Conservation (phyloP, 2,797 vertebrate species). For the Sebastolobus alascanus region DNA sequence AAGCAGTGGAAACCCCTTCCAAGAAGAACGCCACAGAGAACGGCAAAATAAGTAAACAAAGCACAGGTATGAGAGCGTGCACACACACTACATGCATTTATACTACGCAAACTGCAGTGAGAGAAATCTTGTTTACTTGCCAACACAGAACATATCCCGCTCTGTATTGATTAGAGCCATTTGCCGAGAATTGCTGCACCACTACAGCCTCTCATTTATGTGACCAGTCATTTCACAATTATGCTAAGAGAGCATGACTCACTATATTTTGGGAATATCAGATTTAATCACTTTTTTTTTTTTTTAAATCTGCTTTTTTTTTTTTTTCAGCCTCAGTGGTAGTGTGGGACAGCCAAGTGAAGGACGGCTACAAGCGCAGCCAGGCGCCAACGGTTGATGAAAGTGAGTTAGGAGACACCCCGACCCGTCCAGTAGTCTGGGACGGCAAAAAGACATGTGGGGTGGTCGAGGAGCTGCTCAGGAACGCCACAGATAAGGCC, state of each 20-base stretch:
- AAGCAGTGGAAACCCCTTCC: slow-evolving; percentile 41
- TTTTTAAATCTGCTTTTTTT: not conserved
- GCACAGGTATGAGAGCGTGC: slow-evolving; percentile 62
- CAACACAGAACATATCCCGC: not conserved
- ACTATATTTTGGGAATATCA: slow-evolving; percentile 1
- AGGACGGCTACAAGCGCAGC: slow-evolving; percentile 71
- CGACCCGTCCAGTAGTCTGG: slow-evolving; percentile 39
- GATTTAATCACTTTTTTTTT: slow-evolving; percentile 5
- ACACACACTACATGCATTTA: not conserved
- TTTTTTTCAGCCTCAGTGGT: slow-evolving; percentile 50
- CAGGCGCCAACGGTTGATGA: slow-evolving; percentile 36
- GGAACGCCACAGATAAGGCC: slow-evolving; percentile 89
- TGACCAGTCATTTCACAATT: slow-evolving; percentile 1
- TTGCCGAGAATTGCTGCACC: not conserved
- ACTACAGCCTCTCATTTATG: slow-evolving; percentile 4
- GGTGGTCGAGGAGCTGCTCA: slow-evolving; percentile 90
- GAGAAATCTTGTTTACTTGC: slow-evolving; percentile 28
- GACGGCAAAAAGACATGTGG: slow-evolving; percentile 68
- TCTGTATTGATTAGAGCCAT: not conserved
- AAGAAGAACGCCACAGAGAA: slow-evolving; percentile 43
- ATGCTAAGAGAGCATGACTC: not conserved
- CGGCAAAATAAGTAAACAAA: slow-evolving; percentile 45
- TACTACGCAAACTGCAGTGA: not conserved
- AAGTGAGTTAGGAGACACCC: not conserved
- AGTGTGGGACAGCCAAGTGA: slow-evolving; percentile 80